Base-by-base conservation (phyloP, 2,888 invertebrate species). In the Volucella inflata region DNA sequence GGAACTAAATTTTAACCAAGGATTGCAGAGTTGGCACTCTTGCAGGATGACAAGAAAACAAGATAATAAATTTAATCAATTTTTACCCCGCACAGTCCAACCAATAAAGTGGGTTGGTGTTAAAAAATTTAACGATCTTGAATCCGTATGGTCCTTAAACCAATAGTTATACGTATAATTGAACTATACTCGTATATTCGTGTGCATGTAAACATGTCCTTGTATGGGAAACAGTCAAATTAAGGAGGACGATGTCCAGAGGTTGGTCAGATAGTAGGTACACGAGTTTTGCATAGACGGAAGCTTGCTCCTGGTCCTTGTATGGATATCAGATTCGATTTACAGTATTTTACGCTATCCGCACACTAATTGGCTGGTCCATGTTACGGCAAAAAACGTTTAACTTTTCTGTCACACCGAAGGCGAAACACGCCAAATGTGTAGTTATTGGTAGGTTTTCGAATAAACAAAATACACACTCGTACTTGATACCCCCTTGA, bases 41-140 rank as follows among this genome's bases (percentile, higher is more conserved):
- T 14, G 8, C 12, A 46, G 17, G 62, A 36, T 68, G 83, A 75
- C 80, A 75, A 75, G 70, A 75, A 65, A 75, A 84, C 79, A 75
- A 75, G 75, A 80, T 84, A 84, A 84, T 80, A 84, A 80, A 80
- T 84, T 79, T 80, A 84, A 84, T 80, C 84, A 84, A 84, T 80
- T 75, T 75, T 48, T 75, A 65, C 71, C 70, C 70, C 36, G 75
- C 75, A 75, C 30, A 30, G 55, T 70, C 74, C 75, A 59, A 51
- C 65, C 68, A 55, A 79, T 83, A 70, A 79, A 84, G 68, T 79
- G 74, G 74, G 64, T 65, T 75, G 75, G 80, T 80, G 84, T 75
- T 84, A 70, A 84, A 84, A 80, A 80, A 84, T 80, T 84, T 46
- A 83, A 74, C 62, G 21, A 59, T 57, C 50, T 72, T 57, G 36